phyloP scores from a whole-genome alignment of 2,888 invertebrate species.

The Zonitis immaculata region DNA sequence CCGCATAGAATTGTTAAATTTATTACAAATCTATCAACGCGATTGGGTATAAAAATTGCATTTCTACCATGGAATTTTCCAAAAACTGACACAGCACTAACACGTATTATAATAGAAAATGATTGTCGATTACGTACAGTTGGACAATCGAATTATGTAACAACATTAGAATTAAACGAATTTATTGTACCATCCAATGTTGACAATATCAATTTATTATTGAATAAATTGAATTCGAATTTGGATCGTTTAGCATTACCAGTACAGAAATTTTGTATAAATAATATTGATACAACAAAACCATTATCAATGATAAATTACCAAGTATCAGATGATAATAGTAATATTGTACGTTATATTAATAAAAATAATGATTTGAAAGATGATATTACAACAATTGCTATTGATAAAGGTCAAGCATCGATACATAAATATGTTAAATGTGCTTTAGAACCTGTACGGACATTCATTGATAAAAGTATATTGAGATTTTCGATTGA shows the following conservation, averaged over 20 bases:
- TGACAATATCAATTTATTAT: constrained; percentile 52
- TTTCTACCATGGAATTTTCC: constrained; percentile 66
- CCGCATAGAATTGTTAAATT: constrained; percentile 47
- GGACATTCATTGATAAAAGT: constrained; percentile 35
- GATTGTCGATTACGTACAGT: constrained; percentile 62
- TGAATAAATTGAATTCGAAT: constrained; percentile 52
- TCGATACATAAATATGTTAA: constrained; percentile 42
- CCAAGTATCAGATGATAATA: constrained; percentile 35
- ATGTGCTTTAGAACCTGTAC: constrained; percentile 33
- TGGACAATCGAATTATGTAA: constrained; percentile 52
- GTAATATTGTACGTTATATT: constrained; percentile 34
- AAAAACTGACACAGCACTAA: constrained; percentile 47
- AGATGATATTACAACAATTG: constrained; percentile 30
- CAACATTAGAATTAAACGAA: constrained; percentile 61
- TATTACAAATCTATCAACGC: constrained; percentile 44
- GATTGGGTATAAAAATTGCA: constrained; percentile 49
- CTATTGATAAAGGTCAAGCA: constrained; percentile 33
- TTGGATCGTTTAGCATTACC: constrained; percentile 36
- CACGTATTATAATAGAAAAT: constrained; percentile 54
- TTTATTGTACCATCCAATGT: constrained; percentile 60
- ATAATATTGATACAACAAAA: constrained; percentile 31
- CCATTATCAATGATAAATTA: constrained; percentile 43
- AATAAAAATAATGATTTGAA: constrained; percentile 31
- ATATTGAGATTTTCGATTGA: constrained; percentile 43
- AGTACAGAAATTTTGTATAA: constrained; percentile 43